Evolutionary conservation across 2,113 vertebrate species (phyloP).

Genomic region (Psettodes erumei): DNA sequence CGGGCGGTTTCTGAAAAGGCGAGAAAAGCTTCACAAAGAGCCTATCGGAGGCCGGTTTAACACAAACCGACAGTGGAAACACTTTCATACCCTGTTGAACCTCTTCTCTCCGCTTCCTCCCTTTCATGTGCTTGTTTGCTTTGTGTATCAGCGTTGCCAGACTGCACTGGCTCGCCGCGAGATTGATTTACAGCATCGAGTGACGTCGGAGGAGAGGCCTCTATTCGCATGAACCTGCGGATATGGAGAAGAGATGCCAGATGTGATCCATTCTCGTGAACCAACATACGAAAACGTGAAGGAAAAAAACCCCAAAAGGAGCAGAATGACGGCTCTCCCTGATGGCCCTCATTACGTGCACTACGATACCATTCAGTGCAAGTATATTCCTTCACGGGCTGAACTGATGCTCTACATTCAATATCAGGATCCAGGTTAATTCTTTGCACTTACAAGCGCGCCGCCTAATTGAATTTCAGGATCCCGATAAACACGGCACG

Average conservation of each 20-base stretch:
- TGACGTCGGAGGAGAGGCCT: slow-evolving; percentile 42
- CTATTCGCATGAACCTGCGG: slow-evolving; percentile 57
- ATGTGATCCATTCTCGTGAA: slow-evolving; percentile 62
- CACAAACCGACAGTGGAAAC: slow-evolving; percentile 77
- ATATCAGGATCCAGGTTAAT: slow-evolving; percentile 63
- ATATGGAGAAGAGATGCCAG: slow-evolving; percentile 46
- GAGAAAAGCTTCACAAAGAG: slow-evolving; percentile 79
- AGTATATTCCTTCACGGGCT: slow-evolving; percentile 48
- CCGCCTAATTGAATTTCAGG: slow-evolving; percentile 69
- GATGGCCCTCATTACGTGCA: slow-evolving; percentile 51
- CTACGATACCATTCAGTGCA: slow-evolving; percentile 44
- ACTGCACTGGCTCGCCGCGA: slow-evolving; percentile 48
- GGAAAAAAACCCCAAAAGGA: slow-evolving; percentile 58
- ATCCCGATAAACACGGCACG: slow-evolving; percentile 55
- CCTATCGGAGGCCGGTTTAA: slow-evolving; percentile 69
- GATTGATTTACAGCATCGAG: slow-evolving; percentile 58
- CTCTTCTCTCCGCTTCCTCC: slow-evolving; percentile 40
- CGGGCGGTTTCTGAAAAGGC: slow-evolving; percentile 77
- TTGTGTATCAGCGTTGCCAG: slow-evolving; percentile 35
- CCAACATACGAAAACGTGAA: slow-evolving; percentile 62
- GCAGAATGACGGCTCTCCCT: slow-evolving; percentile 62
- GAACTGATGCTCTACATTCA: slow-evolving; percentile 62
- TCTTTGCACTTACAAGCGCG: slow-evolving; percentile 65
- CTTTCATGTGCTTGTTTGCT: slow-evolving; percentile 55
- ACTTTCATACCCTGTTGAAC: slow-evolving; percentile 59